Conservation (phyloP, 2,113 vertebrate species). For the Pteropus alecto region DNA sequence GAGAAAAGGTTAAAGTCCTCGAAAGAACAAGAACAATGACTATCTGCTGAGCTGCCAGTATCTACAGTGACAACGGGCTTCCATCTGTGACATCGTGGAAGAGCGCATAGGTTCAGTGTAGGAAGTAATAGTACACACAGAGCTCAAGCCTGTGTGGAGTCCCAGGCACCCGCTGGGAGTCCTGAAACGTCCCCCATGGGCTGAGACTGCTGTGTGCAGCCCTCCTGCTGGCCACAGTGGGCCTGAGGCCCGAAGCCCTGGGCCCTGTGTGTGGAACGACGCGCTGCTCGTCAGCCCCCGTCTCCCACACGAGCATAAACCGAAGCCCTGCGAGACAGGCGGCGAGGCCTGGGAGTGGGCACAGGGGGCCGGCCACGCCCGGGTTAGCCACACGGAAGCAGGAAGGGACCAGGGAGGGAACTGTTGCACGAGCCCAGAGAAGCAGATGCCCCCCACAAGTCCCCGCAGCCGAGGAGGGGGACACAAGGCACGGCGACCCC, state of each 20-base stretch:
- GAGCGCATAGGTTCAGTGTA: too few relatives aligned
- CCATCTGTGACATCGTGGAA: fast-evolving
- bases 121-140: neutral
- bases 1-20: neutral
- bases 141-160: too few relatives aligned
- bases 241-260: neutral
- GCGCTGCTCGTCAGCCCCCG: neutral
- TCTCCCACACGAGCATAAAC: neutral
- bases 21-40: too few relatives aligned
- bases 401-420: neutral
- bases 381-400: neutral
- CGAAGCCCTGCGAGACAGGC: too few relatives aligned
- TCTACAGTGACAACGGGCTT: neutral
- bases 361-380: neutral
- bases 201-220: neutral
- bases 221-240: neutral
- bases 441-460: too few relatives aligned
- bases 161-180: neutral
- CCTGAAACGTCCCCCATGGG: neutral
- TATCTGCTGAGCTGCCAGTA: neutral
- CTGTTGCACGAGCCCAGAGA: too few relatives aligned
- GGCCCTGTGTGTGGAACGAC: too few relatives aligned
- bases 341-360: too few relatives aligned
- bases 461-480: neutral
- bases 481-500: fast-evolving